A percentile compares a stretch with the other conserved stretches of the same genome.
phyloP scores from a whole-genome alignment of 23 tunicate species.

The Aplidium turbinatum region DNA sequence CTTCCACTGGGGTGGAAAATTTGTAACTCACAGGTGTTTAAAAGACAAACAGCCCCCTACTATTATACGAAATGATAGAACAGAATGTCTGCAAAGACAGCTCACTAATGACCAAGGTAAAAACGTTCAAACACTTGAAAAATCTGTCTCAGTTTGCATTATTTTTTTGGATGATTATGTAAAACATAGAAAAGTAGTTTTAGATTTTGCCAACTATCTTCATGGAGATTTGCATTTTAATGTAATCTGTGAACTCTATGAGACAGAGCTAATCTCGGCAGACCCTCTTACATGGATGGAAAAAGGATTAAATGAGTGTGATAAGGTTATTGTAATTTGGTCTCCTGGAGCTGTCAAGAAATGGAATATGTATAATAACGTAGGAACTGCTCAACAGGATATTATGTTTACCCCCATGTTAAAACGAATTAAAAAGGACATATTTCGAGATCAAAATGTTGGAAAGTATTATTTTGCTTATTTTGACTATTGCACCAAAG shows the following conservation, averaged over 20 bases:
- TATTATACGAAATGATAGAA: too few species aligned
- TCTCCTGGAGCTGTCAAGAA: conserved; percentile 26
- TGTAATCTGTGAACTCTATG: conserved; percentile 45
- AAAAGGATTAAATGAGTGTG: conserved; percentile 24
- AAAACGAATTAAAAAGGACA: conserved; percentile 29
- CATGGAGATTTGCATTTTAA: conserved; percentile 61
- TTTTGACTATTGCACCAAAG: conserved; percentile 51
- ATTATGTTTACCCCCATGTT: conserved; percentile 56
- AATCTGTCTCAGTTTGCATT: too few species aligned
- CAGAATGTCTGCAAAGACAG: too few species aligned
- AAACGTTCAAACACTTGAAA: too few species aligned
- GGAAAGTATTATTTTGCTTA: conserved; percentile 53
- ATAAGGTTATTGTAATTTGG: conserved; percentile 55
- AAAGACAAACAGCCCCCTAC: too few species aligned
- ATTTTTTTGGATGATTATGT: conserved; percentile 57
- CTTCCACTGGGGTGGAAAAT: too few species aligned
- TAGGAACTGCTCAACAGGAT: not conserved
- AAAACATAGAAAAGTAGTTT: conserved; percentile 44
- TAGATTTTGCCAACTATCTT: conserved; percentile 55
- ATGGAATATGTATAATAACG: conserved; percentile 8
- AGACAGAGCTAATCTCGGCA: not conserved
- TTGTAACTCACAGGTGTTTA: too few species aligned
- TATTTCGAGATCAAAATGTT: conserved; percentile 32
- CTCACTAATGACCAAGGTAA: too few species aligned
- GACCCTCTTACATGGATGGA: conserved; percentile 51